Evolutionary conservation across 2,797 vertebrate species (phyloP).

Genomic region (Aythya fuligula): DNA sequence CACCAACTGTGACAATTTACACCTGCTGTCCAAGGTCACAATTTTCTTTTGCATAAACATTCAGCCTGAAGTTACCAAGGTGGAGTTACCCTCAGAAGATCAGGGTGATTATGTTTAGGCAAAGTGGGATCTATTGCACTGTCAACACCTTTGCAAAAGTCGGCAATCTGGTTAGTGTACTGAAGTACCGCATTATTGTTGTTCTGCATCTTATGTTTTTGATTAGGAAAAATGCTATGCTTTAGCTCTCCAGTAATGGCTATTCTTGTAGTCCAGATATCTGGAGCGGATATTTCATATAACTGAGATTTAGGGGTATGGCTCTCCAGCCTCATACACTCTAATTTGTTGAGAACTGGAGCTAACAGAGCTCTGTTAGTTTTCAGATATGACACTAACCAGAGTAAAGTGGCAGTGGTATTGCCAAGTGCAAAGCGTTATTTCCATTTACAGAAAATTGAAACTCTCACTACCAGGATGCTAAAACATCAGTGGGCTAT

Average conservation of each 20-base stretch:
- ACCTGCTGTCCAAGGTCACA: background rate
- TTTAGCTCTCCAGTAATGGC: background rate
- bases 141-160: background rate
- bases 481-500: background rate
- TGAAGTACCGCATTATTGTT: background rate
- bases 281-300: background rate
- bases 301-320: background rate
- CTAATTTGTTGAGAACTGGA: conserved; percentile 25
- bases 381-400: conserved; percentile 33
- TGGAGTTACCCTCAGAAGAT: background rate
- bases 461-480: background rate
- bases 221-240: background rate
- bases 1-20: background rate
- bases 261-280: background rate
- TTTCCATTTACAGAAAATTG: conserved; percentile 40
- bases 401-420: conserved; percentile 43
- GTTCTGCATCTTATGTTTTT: background rate
- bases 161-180: background rate
- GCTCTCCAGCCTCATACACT: background rate
- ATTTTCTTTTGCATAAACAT: background rate
- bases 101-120: background rate
- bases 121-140: background rate
- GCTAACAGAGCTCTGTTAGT: background rate
- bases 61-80: background rate
- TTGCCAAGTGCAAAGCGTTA: background rate